A percentile compares a stretch with the other conserved stretches of the same genome.
Evolutionary conservation across 1,140 invertebrate genomes (phyloP).

Genomic region (Drosophila asahinai): DNA sequence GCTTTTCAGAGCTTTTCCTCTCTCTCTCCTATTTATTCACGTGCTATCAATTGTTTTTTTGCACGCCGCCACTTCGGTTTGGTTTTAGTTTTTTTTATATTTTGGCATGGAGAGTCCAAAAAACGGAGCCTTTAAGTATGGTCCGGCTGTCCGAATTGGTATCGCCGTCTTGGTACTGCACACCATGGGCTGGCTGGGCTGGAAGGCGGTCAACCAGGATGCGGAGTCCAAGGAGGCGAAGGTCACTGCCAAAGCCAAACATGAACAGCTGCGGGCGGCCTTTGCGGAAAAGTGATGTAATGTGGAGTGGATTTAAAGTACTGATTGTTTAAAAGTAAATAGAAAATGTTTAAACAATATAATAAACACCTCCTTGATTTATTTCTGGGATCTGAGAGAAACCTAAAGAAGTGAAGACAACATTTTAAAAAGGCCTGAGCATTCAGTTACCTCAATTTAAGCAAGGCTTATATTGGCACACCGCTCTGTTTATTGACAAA

Average conservation of each 20-base stretch:
- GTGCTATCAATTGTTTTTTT: conserved; percentile 34
- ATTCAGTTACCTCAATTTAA: too few relatives aligned
- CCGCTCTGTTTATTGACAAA: background rate
- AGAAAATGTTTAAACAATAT: background rate
- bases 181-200: conserved; percentile 61
- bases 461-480: too few relatives aligned
- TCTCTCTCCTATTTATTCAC: conserved; percentile 7
- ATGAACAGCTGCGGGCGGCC: conserved; percentile 50
- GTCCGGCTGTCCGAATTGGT: conserved; percentile 62
- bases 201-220: conserved; percentile 50
- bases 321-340: background rate
- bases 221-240: conserved; percentile 28
- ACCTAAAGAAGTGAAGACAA: background rate
- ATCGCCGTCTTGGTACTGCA: conserved; percentile 64
- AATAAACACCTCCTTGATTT: background rate
- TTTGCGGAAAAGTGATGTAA: conserved; percentile 40
- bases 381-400: too few relatives aligned
- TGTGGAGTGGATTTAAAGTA: background rate
- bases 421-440: background rate
- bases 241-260: conserved; percentile 25
- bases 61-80: background rate
- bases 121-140: conserved; percentile 30
- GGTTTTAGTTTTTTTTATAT: background rate
- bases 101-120: conserved; percentile 47
- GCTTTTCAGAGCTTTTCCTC: conserved; percentile 36